Base-by-base conservation (phyloP, 1,140 invertebrate species). In the Diplogasteroides magnus region DNA sequence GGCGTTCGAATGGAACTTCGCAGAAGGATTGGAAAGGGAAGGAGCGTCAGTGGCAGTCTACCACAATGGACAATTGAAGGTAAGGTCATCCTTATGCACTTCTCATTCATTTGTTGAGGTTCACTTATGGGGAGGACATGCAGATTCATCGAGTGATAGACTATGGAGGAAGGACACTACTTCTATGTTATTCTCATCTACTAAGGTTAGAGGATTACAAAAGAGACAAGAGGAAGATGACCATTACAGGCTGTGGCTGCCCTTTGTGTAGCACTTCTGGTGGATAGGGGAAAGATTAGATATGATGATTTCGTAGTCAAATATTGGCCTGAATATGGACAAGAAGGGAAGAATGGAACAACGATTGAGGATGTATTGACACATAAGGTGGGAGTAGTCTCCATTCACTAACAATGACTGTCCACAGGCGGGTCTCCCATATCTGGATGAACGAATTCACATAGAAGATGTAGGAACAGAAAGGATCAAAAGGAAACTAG, bases 321-420 rank as follows among this genome's bases (percentile, higher is more conserved):
- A n/a, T 85, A 84, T 73, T 86, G 85, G 85, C 84, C 84, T 57
- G 84, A 83, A 65, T 86, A 84, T 77, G 82, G 69, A n/a, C 48
- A 72, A 15, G 78, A 85, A 57, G 82, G 83, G 13, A 86, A 86
- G 73, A 77, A 79, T 64, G 76, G 76, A 25, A 81, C 85, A 2
- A 86, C 85, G 2, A 74, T 86, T 19, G 77, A 83, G 31, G 78
- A 83, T 71, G 69, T 86, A 6, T 57, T 86, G 0, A 79, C 75
- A 66, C 84, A 86, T 72, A 78, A 83, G 78, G 84, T 85, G 60
- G 31, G 28, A 13, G 66, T 59, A 73, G 27, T 15, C n/a, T 15
- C n/a, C n/a, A n/a, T n/a, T n/a, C n/a, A n/a, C n/a, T n/a, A n/a
- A 0, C n/a, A 66, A 26, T 65, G 19, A 15, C 57, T 11, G 71